Conservation (phyloP, 1,140 invertebrate species). For the Drosophila azteca region DNA sequence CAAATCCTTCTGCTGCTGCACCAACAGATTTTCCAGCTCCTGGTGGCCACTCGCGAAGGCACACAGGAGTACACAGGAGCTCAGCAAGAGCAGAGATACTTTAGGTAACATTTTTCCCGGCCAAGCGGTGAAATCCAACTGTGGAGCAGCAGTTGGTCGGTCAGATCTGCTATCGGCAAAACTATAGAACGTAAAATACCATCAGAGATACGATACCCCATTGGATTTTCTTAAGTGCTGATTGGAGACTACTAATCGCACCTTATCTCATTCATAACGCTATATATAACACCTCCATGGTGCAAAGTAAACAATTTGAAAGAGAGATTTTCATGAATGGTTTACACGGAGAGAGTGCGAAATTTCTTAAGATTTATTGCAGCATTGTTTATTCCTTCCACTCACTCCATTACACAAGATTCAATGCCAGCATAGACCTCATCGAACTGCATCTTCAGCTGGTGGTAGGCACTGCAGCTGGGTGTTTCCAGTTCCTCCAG, state of each 20-base stretch:
- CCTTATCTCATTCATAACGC: constrained; percentile 38
- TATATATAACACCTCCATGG: constrained; percentile 36
- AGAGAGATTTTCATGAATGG: constrained; percentile 31
- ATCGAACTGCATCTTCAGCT: constrained; percentile 48
- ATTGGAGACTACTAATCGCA: constrained; percentile 60
- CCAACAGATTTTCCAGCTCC: constrained; percentile 52
- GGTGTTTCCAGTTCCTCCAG: constrained; percentile 41
- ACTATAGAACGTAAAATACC: constrained; percentile 37
- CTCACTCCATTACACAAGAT: constrained; percentile 18
- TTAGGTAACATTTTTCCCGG: constrained; percentile 35
- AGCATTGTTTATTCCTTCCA: constrained; percentile 1
- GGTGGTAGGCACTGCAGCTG: constrained; percentile 42
- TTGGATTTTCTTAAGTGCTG: constrained; percentile 61
- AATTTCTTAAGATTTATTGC: not conserved
- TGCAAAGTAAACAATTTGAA: constrained; percentile 28
- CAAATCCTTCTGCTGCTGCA: constrained; percentile 49
- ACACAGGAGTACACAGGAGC: constrained; percentile 15
- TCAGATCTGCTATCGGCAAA: constrained; percentile 22
- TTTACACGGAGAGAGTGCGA: not conserved
- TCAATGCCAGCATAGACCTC: constrained; percentile 32
- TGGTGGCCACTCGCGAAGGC: constrained; percentile 28
- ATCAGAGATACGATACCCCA: constrained; percentile 44
- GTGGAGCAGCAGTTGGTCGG: constrained; percentile 2
- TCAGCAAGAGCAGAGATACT: constrained; percentile 33
- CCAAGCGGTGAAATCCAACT: constrained; percentile 41